phyloP scores from a whole-genome alignment of 2,113 vertebrate genomes.

The Ibidorhyncha struthersii region DNA sequence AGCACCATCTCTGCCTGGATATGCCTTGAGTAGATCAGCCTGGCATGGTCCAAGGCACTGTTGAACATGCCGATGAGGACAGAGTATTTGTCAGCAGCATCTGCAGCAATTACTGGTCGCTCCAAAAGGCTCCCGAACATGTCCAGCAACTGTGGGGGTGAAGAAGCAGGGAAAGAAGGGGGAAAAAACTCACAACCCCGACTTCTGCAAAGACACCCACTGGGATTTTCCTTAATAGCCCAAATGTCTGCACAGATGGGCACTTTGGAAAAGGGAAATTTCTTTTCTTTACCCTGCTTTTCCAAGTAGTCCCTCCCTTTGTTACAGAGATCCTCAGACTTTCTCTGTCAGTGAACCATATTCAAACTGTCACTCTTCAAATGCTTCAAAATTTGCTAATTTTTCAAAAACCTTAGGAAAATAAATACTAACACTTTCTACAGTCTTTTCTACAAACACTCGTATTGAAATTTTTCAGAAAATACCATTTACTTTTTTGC shows the following conservation, averaged over 20 bases:
- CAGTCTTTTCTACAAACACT: neutral
- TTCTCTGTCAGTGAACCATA: neutral
- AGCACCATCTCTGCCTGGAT: conserved; percentile 68
- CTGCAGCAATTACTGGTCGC: conserved; percentile 80
- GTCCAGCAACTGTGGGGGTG: conserved; percentile 80
- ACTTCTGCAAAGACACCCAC: neutral
- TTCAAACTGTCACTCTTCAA: neutral
- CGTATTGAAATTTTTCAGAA: neutral
- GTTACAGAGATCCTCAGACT: neutral
- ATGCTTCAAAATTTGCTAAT: neutral
- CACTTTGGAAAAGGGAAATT: neutral
- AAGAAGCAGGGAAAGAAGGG: neutral
- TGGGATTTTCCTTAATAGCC: neutral
- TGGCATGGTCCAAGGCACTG: conserved; percentile 81
- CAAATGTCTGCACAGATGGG: neutral
- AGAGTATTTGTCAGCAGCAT: conserved; percentile 72
- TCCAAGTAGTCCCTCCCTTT: neutral
- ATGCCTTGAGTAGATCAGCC: conserved; percentile 76
- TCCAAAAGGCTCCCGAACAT: conserved; percentile 87
- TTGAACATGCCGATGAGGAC: conserved; percentile 82
- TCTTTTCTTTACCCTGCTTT: neutral
- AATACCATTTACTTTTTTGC: neutral
- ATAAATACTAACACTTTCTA: neutral
- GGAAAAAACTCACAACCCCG: neutral
- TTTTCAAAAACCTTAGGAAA: neutral